phyloP scores from a whole-genome alignment of 2,888 invertebrate species.

The Volucella inanis region DNA sequence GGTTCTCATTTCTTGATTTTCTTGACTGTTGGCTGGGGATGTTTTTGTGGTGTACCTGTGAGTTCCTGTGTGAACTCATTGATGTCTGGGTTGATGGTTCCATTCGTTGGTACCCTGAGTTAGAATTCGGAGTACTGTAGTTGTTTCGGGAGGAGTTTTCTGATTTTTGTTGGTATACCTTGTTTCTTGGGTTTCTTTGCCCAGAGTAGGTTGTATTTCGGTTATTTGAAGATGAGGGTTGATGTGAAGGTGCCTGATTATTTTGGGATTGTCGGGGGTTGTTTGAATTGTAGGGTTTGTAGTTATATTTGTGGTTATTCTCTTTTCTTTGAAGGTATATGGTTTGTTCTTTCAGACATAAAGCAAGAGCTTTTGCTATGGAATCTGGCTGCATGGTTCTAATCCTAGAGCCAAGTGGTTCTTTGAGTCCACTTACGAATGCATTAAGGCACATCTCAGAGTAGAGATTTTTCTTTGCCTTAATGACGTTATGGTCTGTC shows the following conservation, averaged over 20 bases:
- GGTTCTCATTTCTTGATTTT: neutral
- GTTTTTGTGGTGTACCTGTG: neutral
- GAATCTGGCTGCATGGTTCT: slow-evolving; percentile 73
- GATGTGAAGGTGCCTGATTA: too few species aligned
- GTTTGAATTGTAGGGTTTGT: neutral
- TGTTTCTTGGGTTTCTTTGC: neutral
- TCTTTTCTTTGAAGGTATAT: neutral
- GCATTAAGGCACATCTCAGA: slow-evolving; percentile 74
- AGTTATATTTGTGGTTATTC: too few species aligned
- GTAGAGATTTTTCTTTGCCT: slow-evolving; percentile 68
- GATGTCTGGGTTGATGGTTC: neutral
- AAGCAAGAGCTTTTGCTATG: slow-evolving; percentile 18
- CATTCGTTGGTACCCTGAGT: too few species aligned
- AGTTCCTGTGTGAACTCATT: neutral
- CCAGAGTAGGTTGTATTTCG: neutral
- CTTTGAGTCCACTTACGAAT: slow-evolving; percentile 71
- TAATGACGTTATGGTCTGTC: slow-evolving; percentile 58
- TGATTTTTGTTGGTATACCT: too few species aligned
- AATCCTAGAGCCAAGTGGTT: slow-evolving; percentile 74
- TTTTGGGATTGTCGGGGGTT: neutral
- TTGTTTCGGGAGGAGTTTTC: neutral
- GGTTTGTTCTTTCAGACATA: neutral
- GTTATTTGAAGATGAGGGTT: too few species aligned
- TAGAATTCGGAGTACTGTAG: neutral
- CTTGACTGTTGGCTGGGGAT: neutral